A percentile compares a stretch with the other conserved stretches of the same genome.
Conservation (phyloP, 2,797 vertebrate genomes). For the Rhinichthys osculus region DNA sequence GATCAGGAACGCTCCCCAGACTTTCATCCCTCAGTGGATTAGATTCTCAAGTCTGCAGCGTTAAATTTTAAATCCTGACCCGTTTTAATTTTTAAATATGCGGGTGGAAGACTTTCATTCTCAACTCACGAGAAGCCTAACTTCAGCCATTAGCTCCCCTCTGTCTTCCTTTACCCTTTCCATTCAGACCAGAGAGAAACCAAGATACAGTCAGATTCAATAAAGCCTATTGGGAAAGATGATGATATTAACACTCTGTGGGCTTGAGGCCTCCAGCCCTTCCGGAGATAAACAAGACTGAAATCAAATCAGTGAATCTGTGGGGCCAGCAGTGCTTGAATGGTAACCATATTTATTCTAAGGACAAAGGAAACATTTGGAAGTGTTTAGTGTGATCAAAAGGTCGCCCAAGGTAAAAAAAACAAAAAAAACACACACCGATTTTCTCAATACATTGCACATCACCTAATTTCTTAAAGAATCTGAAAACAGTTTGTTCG, state of each 20-base stretch:
- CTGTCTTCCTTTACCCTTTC: constrained; percentile 33
- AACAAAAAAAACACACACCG: too few relatives aligned
- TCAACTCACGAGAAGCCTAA: constrained; percentile 48
- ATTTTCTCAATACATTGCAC: background rate
- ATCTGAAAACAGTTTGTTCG: background rate
- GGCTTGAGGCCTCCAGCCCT: constrained; percentile 32
- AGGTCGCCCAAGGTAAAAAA: background rate
- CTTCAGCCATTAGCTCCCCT: constrained; percentile 36
- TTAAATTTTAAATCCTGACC: constrained; percentile 60
- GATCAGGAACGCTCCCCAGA: constrained; percentile 50
- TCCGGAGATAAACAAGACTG: constrained; percentile 40
- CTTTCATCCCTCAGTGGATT: constrained; percentile 36
- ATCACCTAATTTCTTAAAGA: background rate
- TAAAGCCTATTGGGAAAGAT: constrained; percentile 18
- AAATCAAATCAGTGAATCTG: constrained; percentile 59
- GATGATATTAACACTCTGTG: constrained; percentile 34
- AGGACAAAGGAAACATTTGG: constrained; percentile 16
- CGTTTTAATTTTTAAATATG: constrained; percentile 59
- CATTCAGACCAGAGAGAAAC: constrained; percentile 40
- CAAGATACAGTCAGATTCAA: constrained; percentile 43
- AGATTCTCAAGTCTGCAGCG: constrained; percentile 48
- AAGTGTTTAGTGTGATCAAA: constrained; percentile 1
- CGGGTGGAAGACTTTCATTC: constrained; percentile 44
- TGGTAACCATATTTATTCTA: constrained; percentile 50
- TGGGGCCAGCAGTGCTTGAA: constrained; percentile 39